Evolutionary conservation across 2,113 vertebrate genomes (phyloP), one percentile per base, ranked within the genome.

Genomic region (Apodemus sylvaticus): DNA sequence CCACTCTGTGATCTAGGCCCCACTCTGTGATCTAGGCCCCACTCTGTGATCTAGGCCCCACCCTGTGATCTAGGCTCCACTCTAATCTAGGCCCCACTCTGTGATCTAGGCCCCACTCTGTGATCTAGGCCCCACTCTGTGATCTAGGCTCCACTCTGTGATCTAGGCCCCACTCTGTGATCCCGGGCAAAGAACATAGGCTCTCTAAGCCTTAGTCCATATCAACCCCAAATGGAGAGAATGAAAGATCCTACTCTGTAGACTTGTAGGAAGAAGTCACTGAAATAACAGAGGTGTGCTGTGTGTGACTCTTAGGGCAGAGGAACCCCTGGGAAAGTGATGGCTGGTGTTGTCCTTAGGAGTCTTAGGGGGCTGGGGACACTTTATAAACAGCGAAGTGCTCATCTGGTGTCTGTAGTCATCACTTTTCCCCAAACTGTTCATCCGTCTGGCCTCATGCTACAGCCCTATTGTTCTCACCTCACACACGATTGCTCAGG

Each of bases 261-360:
- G 34, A 53, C 8, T 58, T 39, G 13, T 16, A 5, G 58, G 62
- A 31, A 88, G 4, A 5, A 9, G 5, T 26, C 34, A 29, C 29
- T 1, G 58, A 22, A 20, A 68, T 10, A 7, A 10, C n/a, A 74
- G 36, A 73, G 20, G 2, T 1, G 36, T 17, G 14, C 51, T 13
- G 12, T 14, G 14, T 39, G 1, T 51, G 14, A 1, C 6, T 22
- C 36, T 45, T 29, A 0, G 4, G 4, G 2, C 90, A 26, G 42
- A 62, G 81, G 60, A 36, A 45, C 34, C 48, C 70, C 70, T 71
- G 13, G 0, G 0, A 53, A 24, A 51, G 5, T n/a, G 81, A 55
- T 3, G 42, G 45, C 91, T 58, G 60, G n/a, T 7, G 0, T 81
- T 39, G 9, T 73, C 42, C 2, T 9, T 24, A 51, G 24, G 64